These are phyloP conservation scores for Notiomystis cincta DNA, from an alignment of 2,113 vertebrate genomes.

Conservation along the genomic window DNA sequence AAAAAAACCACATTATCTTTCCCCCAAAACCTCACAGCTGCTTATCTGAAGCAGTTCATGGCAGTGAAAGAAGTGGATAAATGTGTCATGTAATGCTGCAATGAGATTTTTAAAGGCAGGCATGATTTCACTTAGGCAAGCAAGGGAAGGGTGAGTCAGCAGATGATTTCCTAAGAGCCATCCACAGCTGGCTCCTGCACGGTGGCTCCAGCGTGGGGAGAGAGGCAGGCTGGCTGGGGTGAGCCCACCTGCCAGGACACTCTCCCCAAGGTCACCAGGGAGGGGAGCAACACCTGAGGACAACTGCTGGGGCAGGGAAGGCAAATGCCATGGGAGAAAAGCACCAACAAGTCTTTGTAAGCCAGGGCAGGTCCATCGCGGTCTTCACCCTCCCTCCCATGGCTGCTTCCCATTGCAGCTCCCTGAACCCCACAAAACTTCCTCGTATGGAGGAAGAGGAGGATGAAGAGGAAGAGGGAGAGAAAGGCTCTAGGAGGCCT, in stretches of 20 bases:
- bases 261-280: not conserved
- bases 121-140: slow-evolving; percentile 22
- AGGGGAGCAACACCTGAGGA: not conserved
- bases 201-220: not conserved
- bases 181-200: not conserved
- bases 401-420: not conserved
- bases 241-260: not conserved
- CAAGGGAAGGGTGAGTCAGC: slow-evolving; percentile 47
- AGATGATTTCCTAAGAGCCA: not conserved
- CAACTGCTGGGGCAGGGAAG: not conserved
- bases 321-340: fast-evolving
- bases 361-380: not conserved
- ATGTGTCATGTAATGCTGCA: slow-evolving; percentile 18
- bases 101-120: slow-evolving; percentile 1
- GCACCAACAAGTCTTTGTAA: not conserved
- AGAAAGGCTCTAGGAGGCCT: not conserved
- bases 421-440: not conserved
- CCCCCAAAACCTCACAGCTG: slow-evolving; percentile 3
- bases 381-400: not conserved
- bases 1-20: not conserved
- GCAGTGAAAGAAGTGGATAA: not conserved
- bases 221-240: not conserved
- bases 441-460: not conserved
- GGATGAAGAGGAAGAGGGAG: not conserved
- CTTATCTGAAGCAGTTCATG: not conserved